Evolutionary conservation across 92 coral and sea anemone genomes (phyloP), one percentile per base, ranked within the genome.

Genomic region (Epizoanthus scotinus): DNA sequence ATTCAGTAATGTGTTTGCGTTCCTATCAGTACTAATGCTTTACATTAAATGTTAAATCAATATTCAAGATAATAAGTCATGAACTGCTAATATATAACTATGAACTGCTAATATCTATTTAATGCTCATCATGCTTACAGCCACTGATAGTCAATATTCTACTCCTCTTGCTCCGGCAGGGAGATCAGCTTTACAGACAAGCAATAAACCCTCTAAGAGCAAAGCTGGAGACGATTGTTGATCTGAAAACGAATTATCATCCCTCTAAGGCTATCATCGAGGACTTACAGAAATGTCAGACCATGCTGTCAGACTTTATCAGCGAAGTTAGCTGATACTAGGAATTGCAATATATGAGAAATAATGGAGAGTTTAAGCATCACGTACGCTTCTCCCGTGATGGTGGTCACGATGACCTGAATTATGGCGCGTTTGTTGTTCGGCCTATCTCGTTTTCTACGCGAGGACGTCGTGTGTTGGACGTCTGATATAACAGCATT

Each of bases 151-250:
- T 40, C 38, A 38, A 20, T 24, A 2, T 75, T 42, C 36, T 59
- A 24, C 27, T 59, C 27, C 38, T 60, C 27, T 59, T 60, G 36
- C 44, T 64, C 42, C 57, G n/a, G n/a, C n/a, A 75, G 81, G 81
- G 67, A 58, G 81, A 75, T 25, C 31, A 59, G 67, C 67, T 59
- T 58, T 75, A 75, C 56, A 20, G 67, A 55, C 81, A 75, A 75
- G 68, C 81, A 2, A 20, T 75, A 60, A 75, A 59, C 22, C 66
- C 81, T 28, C 36, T 75, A 67, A 75, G 59, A 40, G 22, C 55
- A 21, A 59, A 36, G 60, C 22, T 59, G 68, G 69, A 59, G 17
- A 38, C 56, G 61, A 75, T 75, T 52, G 13, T 75, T 40, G 10
- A 4, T 20, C 81, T 75, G 3, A 28, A 40, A 47, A 40, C 47